A percentile compares a stretch with the other conserved stretches of the same genome.
phyloP scores from a whole-genome alignment of 2,888 invertebrate species.

The Carabus problematicus region DNA sequence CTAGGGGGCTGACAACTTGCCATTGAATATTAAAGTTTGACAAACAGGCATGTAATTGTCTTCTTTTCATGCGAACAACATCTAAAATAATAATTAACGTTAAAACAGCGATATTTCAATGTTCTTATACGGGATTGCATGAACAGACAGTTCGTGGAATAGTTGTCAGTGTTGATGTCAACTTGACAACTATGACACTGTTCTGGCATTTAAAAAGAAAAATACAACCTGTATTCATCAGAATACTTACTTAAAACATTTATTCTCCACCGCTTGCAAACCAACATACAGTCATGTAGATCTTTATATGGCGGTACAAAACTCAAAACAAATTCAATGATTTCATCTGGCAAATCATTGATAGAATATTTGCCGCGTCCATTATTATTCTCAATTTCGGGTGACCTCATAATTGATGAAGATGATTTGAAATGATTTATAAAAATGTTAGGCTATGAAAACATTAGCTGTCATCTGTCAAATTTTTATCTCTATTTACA shows the following conservation, averaged over 20 bases:
- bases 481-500: constrained; percentile 6
- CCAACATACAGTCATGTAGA: constrained; percentile 83
- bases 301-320: constrained; percentile 91
- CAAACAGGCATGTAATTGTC: constrained; percentile 79
- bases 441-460: no score
- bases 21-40: constrained; percentile 78
- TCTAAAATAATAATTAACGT: constrained; percentile 64
- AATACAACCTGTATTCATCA: constrained; percentile 39
- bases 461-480: constrained; percentile 30
- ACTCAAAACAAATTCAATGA: constrained; percentile 89
- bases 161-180: constrained; percentile 1
- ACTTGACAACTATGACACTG: background rate
- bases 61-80: constrained; percentile 76
- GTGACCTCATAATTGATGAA: constrained; percentile 45
- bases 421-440: no score
- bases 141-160: constrained; percentile 42
- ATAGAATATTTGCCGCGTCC: constrained; percentile 51
- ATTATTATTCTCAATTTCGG: constrained; percentile 45
- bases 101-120: constrained; percentile 3
- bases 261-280: constrained; percentile 86
- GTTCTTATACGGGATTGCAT: constrained; percentile 8
- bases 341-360: constrained; percentile 89
- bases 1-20: constrained; percentile 68
- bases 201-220: no score
- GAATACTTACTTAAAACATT: constrained; percentile 79